Base-by-base conservation (phyloP, 2,113 vertebrate species). In the Rhynchopsitta pachyrhyncha region DNA sequence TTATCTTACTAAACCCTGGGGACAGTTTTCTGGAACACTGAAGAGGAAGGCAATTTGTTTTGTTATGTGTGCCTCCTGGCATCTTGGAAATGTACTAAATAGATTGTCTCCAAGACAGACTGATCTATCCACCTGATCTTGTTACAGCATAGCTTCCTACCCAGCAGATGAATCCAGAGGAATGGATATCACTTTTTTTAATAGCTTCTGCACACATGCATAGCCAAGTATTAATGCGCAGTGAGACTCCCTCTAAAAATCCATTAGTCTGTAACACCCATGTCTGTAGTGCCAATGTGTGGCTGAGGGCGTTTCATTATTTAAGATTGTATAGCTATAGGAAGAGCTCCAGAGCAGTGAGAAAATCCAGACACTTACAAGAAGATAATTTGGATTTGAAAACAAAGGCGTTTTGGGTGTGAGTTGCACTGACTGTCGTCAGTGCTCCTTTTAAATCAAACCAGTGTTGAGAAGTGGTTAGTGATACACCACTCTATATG, bases 261-360 rank as follows among this genome's bases (percentile, higher is more conserved):
- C 47, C 15, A 66, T 37, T 27, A 29, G 25, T 41, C 13, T 75
- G 0, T 29, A 13, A 4, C 24, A 70, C 23, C 14, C 6, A 0
- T 13, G 11, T 49, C 16, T 57, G 14, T 81, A 41, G 28, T 66
- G 12, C 19, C 12, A 17, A 0, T 6, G 18, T 33, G 18, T 44
- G 31, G 4, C 63, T 50, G n/a, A 63, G 29, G 12, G 7, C 8
- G 7, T 64, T 76, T n/a, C 1, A 1, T 57, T 55, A 13, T 44
- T 50, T 67, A 17, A 52, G 22, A 29, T 17, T 27, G 10, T 39
- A 70, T 84, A 94, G 6, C 37, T 79, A 24, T 16, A 27, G 57
- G 20, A 35, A 50, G 59, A 46, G 11, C 29, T 79, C 6, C 52
- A 44, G 52, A 82, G 35, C 24, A 70, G 41, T 10, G 44, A 90